Evolutionary conservation across 2,113 vertebrate genomes (phyloP).

Genomic region (Chelonoidis abingdonii): DNA sequence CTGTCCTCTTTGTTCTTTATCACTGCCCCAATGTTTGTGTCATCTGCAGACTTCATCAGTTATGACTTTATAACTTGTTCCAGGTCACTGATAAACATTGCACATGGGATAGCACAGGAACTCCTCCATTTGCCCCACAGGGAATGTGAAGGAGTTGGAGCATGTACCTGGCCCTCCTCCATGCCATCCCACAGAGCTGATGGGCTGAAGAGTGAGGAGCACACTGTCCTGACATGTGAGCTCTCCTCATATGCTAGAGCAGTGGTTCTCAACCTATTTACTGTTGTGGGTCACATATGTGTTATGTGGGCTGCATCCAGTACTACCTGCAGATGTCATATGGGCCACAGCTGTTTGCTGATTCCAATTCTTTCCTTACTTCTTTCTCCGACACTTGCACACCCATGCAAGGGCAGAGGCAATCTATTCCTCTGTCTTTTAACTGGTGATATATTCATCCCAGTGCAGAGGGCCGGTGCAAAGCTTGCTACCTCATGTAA

Average conservation of each 20-base stretch:
- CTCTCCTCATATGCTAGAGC: background rate
- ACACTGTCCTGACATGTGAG: background rate
- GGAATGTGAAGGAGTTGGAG: rapidly evolving
- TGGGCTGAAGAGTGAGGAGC: background rate
- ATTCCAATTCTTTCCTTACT: background rate
- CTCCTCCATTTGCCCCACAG: background rate
- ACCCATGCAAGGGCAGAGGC: background rate
- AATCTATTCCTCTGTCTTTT: background rate
- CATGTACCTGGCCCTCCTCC: background rate
- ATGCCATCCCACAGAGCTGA: background rate
- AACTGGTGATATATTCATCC: background rate
- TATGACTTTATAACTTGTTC: too few relatives aligned
- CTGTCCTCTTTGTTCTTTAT: too few relatives aligned
- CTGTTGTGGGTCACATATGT: too few relatives aligned
- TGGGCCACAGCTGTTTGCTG: too few relatives aligned
- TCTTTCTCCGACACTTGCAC: background rate
- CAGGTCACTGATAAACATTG: background rate
- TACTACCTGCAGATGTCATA: too few relatives aligned
- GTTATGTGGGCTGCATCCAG: too few relatives aligned
- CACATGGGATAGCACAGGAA: background rate
- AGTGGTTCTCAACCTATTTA: too few relatives aligned
- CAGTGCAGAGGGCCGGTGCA: background rate
- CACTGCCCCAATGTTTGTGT: too few relatives aligned
- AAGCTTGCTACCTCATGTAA: background rate
- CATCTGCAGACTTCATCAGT: too few relatives aligned